Conservation (phyloP, 1,140 invertebrate species). For the Formica exsecta region DNA sequence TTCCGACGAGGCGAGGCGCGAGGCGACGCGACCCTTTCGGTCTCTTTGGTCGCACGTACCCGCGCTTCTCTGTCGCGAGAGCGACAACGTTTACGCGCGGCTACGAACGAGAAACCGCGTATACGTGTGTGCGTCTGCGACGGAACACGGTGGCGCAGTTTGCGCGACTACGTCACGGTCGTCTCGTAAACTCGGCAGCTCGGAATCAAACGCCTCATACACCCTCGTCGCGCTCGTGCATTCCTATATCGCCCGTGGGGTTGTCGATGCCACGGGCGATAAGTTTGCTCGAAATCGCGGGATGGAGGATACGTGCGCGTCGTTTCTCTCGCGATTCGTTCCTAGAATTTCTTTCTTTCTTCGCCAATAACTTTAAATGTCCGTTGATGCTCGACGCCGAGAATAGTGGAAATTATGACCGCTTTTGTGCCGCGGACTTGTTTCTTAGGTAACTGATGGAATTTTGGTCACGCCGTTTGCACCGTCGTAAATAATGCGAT, state of each 20-base stretch:
- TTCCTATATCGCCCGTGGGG: slow-evolving; percentile 29
- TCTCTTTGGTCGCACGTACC: slow-evolving; percentile 12
- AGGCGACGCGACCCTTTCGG: not conserved
- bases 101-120: slow-evolving; percentile 37
- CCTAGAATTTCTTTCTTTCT: not conserved
- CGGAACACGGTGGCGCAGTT: slow-evolving; percentile 52
- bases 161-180: slow-evolving; percentile 75
- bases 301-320: slow-evolving; percentile 29
- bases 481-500: slow-evolving; percentile 50
- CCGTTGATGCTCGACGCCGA: not conserved
- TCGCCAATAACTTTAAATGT: slow-evolving; percentile 1
- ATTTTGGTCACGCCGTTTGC: slow-evolving; percentile 45
- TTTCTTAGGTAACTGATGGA: slow-evolving; percentile 31
- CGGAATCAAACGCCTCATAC: slow-evolving; percentile 66
- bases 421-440: not conserved
- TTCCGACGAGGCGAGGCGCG: not conserved
- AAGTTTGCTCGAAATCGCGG: slow-evolving; percentile 29
- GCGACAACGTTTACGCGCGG: slow-evolving; percentile 25
- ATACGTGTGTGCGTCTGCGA: slow-evolving; percentile 3
- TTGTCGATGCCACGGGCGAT: slow-evolving; percentile 39
- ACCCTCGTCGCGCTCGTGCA: slow-evolving; percentile 43
- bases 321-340: slow-evolving; percentile 16
- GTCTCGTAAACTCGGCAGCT: slow-evolving; percentile 74
- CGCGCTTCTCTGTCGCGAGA: slow-evolving; percentile 24
- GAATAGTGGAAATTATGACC: not conserved